Evolutionary conservation across 2,113 vertebrate genomes (phyloP).

Genomic region (Hypomesus transpacificus): DNA sequence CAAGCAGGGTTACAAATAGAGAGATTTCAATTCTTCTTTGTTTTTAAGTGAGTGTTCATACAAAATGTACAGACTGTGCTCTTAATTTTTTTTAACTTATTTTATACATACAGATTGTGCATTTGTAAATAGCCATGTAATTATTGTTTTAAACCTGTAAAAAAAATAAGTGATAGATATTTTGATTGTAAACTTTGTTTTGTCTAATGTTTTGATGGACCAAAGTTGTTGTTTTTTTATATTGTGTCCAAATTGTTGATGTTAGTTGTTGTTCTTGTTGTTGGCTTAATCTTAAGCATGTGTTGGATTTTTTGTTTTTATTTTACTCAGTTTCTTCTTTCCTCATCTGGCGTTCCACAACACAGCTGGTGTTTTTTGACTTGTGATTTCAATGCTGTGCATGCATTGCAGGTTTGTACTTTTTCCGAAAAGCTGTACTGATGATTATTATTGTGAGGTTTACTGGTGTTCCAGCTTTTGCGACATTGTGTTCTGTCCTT

Average conservation of each 20-base stretch:
- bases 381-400: conserved; percentile 82
- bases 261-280: conserved; percentile 65
- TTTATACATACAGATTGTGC: conserved; percentile 96
- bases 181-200: conserved; percentile 91
- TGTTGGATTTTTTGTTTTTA: conserved; percentile 66
- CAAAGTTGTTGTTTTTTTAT: conserved; percentile 85
- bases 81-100: conserved; percentile 99
- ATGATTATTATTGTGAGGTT: conserved; percentile 69
- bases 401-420: conserved; percentile 83
- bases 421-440: conserved; percentile 70
- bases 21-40: conserved; percentile 48
- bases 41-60: conserved; percentile 71
- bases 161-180: conserved; percentile 81
- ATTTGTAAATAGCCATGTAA: conserved; percentile 99
- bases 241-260: conserved; percentile 63
- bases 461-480: conserved; percentile 72
- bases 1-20: conserved; percentile 46
- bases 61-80: conserved; percentile 91
- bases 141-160: conserved; percentile 93
- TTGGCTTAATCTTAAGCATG: conserved; percentile 81
- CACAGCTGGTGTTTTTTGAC: conserved; percentile 72
- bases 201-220: conserved; percentile 96
- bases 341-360: conserved; percentile 69
- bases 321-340: conserved; percentile 43
- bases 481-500: conserved; percentile 65